Base-by-base conservation (phyloP, 1,140 invertebrate species). In the Hyles euphorbiae region DNA sequence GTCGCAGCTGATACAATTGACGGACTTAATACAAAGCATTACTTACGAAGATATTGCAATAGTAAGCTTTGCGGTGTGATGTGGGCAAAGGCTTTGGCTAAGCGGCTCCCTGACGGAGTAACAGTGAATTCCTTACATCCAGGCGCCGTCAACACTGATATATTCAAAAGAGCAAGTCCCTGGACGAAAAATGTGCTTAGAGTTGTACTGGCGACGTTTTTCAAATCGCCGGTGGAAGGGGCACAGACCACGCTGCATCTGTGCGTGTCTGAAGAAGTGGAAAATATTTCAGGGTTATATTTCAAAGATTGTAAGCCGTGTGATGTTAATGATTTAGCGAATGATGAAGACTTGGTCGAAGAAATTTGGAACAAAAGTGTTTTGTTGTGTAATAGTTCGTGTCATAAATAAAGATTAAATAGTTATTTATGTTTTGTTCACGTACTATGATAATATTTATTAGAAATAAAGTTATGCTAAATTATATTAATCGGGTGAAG, bases 31-130 rank as follows among this genome's bases (percentile, higher is more conserved):
- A 75, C 72, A 2, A 92, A 92, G 46, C 86, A 81, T 53, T 71
- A 90, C 3, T 58, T 74, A 0, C 65, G 53, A 44, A 85, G 75
- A n/a, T 96, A 95, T 74, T 65, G 74, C 2, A 93, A 93, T 62
- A 94, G 92, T 62, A 95, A 95, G 87, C 71, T 95, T 5, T 93
- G 92, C 10, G 92, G 94, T 62, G 77, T 94, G 12, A 72, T 95
- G 3, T 95, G 95, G 77, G 90, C 91, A 0, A 90, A 81, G 58
- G 92, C 94, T 63, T 82, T 96, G 8, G 84, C 91, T 0, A 89
- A 87, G 33, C 80, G 83, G 62, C 71, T 95, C 9, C 83, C 92
- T 81, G 79, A 64, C 0, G 90, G 89, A 1, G 89, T 93, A 2
- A 91, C 89, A 5, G 84, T 81, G 0, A 92, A 93, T 65, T 70